Percentiles rank a stretch among this genome's conserved stretches.
phyloP scores from a whole-genome alignment of 2,113 vertebrate genomes.

The Sinosuthora webbiana region DNA sequence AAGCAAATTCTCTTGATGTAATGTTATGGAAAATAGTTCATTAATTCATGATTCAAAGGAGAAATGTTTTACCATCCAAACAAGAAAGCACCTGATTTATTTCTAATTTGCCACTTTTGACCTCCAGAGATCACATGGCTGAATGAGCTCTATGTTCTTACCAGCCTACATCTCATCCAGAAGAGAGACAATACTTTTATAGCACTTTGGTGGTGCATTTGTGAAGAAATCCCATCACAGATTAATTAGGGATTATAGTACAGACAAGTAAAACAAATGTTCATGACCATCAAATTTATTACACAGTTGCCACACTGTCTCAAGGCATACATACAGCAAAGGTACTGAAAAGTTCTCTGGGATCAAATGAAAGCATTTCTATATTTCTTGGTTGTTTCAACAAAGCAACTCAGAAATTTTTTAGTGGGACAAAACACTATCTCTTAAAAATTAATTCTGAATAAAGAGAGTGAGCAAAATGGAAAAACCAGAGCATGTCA shows the following conservation, averaged over 20 bases:
- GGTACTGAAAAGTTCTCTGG: neutral
- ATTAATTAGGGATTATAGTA: neutral
- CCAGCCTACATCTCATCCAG: neutral
- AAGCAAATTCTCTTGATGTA: neutral
- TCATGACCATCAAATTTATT: neutral
- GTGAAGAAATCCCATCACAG: neutral
- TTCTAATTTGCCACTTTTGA: neutral
- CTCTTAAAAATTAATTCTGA: neutral
- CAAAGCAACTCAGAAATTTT: neutral
- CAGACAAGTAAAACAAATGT: neutral
- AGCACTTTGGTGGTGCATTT: neutral
- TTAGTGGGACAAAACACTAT: neutral
- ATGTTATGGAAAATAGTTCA: neutral
- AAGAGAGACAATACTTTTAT: neutral
- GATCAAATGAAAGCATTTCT: neutral
- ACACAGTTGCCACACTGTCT: neutral
- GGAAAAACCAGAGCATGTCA: neutral
- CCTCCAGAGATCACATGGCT: neutral
- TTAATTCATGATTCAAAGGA: neutral
- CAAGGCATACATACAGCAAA: neutral
- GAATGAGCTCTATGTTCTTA: neutral
- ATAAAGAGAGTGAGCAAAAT: neutral
- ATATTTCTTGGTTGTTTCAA: neutral
- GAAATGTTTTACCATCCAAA: neutral
- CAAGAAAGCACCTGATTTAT: neutral